These are phyloP conservation scores for Vireo altiloquus DNA, from an alignment of 2,113 vertebrate genomes.

Conservation along the genomic window DNA sequence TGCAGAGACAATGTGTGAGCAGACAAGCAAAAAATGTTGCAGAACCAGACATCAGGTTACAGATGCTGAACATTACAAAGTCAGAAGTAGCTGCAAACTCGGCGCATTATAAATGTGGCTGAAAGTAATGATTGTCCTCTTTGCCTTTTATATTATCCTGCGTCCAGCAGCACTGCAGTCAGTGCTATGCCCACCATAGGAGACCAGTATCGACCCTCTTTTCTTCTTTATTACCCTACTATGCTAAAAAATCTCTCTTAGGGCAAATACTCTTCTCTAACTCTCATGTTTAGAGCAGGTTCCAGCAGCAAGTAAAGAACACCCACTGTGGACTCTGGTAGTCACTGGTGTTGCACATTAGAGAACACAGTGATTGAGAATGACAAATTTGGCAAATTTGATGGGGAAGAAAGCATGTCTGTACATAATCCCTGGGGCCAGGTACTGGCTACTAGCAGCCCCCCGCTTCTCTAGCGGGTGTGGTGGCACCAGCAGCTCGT, in stretches of 20 bases:
- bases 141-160: not conserved
- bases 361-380: not conserved
- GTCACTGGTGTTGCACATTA: not conserved
- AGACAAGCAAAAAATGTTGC: not conserved
- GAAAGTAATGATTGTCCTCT: not conserved
- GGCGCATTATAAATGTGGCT: not conserved
- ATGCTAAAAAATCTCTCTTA: not conserved
- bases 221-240: not conserved
- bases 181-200: not conserved
- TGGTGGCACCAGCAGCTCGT: not conserved
- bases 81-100: not conserved
- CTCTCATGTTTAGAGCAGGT: accelerated
- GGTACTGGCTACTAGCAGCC: not conserved
- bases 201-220: not conserved
- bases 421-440: not conserved
- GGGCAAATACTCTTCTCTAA: not conserved
- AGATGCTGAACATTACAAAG: not conserved
- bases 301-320: not conserved
- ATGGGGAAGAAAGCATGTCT: not conserved
- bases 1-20: not conserved
- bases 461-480: not conserved
- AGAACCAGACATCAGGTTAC: not conserved
- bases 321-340: not conserved
- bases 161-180: not conserved
- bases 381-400: not conserved